A percentile compares a stretch with the other conserved stretches of the same genome.
Evolutionary conservation across 2,113 vertebrate species (phyloP).

Genomic region (Epinephelus moara): DNA sequence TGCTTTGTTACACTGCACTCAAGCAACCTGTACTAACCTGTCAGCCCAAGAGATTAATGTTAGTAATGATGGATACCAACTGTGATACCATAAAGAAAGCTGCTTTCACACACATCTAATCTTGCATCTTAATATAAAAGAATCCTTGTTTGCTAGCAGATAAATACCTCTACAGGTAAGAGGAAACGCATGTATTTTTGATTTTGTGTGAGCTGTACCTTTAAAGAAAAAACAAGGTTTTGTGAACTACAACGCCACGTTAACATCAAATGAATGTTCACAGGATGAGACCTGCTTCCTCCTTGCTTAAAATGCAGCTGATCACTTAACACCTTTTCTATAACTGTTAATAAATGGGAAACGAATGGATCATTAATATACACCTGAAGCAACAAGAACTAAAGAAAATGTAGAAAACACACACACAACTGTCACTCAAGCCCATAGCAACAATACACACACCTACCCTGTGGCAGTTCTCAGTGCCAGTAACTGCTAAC

Average conservation of each 20-base stretch:
- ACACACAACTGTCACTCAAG: neutral
- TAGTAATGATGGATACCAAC: neutral
- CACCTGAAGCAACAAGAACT: constrained; percentile 11
- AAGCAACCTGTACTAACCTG: neutral
- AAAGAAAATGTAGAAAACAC: constrained; percentile 14
- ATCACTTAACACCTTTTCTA: neutral
- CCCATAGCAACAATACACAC: constrained; percentile 9
- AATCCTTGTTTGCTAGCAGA: neutral
- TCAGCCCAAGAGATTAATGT: neutral
- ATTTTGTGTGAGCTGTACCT: too few relatives aligned
- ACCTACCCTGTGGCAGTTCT: constrained; percentile 1
- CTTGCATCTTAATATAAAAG: neutral
- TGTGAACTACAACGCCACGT: neutral
- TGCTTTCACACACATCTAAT: neutral
- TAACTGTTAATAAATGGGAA: constrained; percentile 3
- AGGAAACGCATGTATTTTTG: too few relatives aligned
- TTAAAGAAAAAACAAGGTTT: neutral
- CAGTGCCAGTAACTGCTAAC: constrained; percentile 45
- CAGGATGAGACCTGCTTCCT: constrained; percentile 5
- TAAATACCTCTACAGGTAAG: too few relatives aligned
- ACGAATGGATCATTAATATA: neutral
- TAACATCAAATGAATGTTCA: neutral
- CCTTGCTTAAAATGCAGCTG: neutral
- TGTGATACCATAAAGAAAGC: constrained; percentile 1
- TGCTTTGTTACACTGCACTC: neutral